These are phyloP conservation scores for Caenorhabditis sp. DNA, from an alignment of 2,888 invertebrate genomes.

Conservation along the genomic window DNA sequence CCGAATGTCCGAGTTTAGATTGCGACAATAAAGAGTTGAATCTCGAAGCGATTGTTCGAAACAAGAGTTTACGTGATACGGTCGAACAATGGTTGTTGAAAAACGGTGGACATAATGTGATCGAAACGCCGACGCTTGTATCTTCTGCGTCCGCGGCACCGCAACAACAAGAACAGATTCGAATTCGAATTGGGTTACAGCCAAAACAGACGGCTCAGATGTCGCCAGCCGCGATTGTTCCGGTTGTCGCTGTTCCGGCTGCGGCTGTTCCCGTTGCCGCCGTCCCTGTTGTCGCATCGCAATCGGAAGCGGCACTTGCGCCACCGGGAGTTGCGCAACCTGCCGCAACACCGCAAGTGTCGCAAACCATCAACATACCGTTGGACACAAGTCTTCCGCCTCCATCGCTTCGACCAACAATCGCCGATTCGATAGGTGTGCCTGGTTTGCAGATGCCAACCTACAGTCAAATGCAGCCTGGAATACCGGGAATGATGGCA, in stretches of 20 bases:
- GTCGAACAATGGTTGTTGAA: slow-evolving; percentile 51
- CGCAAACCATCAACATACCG: background rate
- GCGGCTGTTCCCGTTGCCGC: background rate
- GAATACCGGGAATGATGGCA: slow-evolving; percentile 10
- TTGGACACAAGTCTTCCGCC: slow-evolving; percentile 31
- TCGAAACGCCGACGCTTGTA: background rate
- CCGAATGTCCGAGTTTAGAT: slow-evolving; percentile 51
- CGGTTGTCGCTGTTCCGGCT: background rate
- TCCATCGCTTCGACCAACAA: slow-evolving; percentile 12
- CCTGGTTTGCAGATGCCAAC: slow-evolving; percentile 13
- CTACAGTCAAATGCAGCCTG: background rate
- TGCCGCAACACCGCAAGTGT: background rate
- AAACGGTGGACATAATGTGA: background rate
- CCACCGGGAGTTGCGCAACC: background rate
- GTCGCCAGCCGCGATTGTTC: slow-evolving; percentile 11
- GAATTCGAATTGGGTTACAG: slow-evolving; percentile 35
- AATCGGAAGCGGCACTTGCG: background rate
- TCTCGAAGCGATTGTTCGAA: slow-evolving; percentile 62
- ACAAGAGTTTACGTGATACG: slow-evolving; percentile 58
- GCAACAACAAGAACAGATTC: slow-evolving; percentile 21
- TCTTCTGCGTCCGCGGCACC: slow-evolving; percentile 7
- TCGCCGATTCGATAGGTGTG: slow-evolving; percentile 7
- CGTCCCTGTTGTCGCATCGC: background rate
- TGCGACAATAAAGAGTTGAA: slow-evolving; percentile 39
- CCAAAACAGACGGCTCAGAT: slow-evolving; percentile 12